Percentiles rank a stretch among this genome's conserved stretches.
Evolutionary conservation across 2,113 vertebrate species (phyloP).

Genomic region (Piprites chloris): DNA sequence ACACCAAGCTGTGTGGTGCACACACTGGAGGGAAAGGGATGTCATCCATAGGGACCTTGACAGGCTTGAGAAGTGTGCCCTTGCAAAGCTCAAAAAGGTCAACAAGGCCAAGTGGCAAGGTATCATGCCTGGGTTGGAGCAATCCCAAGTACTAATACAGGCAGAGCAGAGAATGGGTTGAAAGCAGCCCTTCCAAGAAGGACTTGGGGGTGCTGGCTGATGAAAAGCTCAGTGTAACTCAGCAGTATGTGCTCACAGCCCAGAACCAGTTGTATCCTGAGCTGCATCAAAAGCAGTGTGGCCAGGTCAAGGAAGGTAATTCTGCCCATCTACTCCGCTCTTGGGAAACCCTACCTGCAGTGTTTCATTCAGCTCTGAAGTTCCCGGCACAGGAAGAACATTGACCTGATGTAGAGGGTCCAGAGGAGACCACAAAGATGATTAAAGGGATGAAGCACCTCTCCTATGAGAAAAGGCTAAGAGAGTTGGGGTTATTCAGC

Average conservation of each 20-base stretch:
- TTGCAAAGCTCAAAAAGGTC: neutral
- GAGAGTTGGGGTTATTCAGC: neutral
- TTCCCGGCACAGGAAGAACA: neutral
- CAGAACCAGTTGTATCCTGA: neutral
- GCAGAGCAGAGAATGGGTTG: neutral
- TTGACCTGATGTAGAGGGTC: neutral
- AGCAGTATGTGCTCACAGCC: neutral
- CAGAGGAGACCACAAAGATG: neutral
- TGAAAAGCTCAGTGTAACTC: neutral
- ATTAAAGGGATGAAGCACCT: neutral
- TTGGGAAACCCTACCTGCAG: neutral
- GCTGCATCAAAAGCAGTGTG: neutral
- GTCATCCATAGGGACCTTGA: neutral
- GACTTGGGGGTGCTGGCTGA: neutral
- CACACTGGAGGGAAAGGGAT: neutral
- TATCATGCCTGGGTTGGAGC: neutral
- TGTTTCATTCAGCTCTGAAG: neutral
- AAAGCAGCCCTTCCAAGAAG: neutral
- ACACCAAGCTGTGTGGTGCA: neutral
- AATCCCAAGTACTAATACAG: neutral
- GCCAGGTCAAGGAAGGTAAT: neutral
- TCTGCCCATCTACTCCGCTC: neutral
- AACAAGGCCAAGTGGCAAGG: neutral
- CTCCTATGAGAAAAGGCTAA: neutral
- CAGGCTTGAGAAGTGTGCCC: neutral